Base-by-base conservation (phyloP, 2,888 invertebrate genomes). In the Drosophila mayaguana region DNA sequence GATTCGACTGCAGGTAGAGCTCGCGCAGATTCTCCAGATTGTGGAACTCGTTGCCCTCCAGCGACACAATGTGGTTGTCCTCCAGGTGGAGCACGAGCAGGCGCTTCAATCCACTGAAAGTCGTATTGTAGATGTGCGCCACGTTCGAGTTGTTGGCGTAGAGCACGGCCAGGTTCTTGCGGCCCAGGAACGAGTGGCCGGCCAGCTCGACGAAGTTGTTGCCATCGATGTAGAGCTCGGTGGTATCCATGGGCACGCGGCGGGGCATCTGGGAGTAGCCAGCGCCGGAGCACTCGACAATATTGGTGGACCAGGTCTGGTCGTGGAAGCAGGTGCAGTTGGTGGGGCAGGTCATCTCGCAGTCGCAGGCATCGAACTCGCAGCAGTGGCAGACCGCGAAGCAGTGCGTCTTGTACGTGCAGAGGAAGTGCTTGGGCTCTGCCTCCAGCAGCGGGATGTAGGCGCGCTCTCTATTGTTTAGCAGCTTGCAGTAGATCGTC, bases 251-350 rank as follows among this genome's bases (percentile, higher is more conserved):
- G 71, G 98, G 98, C 85, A 98, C 96, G 77, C 96, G 96, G 75
- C 95, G 96, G 16, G 98, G 98, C 94, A 98, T 96, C 92, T 95
- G 96, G 25, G 95, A 95, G 93, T 97, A 97, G 70, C 96, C 96
- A 38, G 96, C 95, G 65, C 94, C 95, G 20, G 97, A 97, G 93
- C 98, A 98, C 93, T 97, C 97, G 80, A 98, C 98, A 80, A 98
- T 97, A 92, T 98, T 98, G 2, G 97, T 97, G 22, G 96, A 96
- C 97, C 98, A 98, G 62, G 97, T 96, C 91, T 97, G 96, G 93
- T 98, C 98, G 92, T 98, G 97, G 94, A 97, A 98, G 92, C 98
- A 98, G 70, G 97, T 97, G 94, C 98, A 98, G 92, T 97, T 97
- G 51, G 95, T 95, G 54, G 98, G 98, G 92, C 98, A 98, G 80